These are phyloP conservation scores for Phengaris alcon DNA, from an alignment of 2,888 invertebrate species.

Conservation along the genomic window DNA sequence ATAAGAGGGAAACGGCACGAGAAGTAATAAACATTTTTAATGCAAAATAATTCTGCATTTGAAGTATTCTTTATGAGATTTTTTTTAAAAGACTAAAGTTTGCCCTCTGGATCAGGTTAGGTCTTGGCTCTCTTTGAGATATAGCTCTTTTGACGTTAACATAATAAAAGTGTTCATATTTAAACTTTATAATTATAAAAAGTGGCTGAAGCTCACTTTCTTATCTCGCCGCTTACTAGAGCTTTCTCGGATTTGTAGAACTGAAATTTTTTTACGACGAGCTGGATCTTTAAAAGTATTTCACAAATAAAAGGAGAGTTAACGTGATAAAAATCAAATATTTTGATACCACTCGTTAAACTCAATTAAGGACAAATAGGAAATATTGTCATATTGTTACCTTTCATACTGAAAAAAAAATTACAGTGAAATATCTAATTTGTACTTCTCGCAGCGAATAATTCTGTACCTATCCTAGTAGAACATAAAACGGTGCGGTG, in stretches of 20 bases:
- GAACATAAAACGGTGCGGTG: too few relatives aligned
- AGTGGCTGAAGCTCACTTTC: constrained; percentile 8
- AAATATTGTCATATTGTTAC: too few relatives aligned
- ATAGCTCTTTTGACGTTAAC: constrained; percentile 6
- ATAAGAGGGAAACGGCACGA: not conserved
- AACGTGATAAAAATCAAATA: not conserved
- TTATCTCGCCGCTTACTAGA: constrained; percentile 1
- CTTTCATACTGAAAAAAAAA: too few relatives aligned
- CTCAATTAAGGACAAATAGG: too few relatives aligned
- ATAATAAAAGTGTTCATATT: constrained; percentile 16
- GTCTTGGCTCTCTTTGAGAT: constrained; percentile 1
- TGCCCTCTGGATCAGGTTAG: constrained; percentile 13
- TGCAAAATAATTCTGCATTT: not conserved
- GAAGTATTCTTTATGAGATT: not conserved
- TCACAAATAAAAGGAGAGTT: not conserved
- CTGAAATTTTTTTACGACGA: not conserved
- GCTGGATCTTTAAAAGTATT: not conserved
- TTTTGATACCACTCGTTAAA: too few relatives aligned
- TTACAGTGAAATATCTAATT: too few relatives aligned
- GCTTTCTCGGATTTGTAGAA: not conserved
- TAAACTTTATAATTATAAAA: constrained; percentile 19
- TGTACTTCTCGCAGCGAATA: too few relatives aligned
- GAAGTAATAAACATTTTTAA: not conserved
- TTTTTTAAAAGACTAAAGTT: constrained; percentile 9
- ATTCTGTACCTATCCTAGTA: too few relatives aligned